Evolutionary conservation across 2,888 invertebrate genomes (phyloP).

Genomic region (Drosophila aldrichi): DNA sequence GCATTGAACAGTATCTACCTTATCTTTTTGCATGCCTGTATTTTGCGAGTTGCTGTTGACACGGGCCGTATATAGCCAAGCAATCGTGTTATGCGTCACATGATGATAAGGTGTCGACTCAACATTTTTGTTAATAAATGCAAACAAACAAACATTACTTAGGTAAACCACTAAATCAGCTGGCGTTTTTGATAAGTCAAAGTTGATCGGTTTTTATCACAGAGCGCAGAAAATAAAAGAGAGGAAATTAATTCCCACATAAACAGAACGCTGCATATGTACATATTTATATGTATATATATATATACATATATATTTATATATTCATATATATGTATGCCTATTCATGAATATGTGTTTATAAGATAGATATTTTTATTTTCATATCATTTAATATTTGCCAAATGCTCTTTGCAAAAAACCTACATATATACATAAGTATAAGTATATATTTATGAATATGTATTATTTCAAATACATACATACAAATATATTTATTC

Average conservation of each 20-base stretch:
- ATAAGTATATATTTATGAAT: background rate
- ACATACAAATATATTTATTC: constrained; percentile 32
- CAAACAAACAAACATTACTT: constrained; percentile 33
- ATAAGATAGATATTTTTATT: constrained; percentile 6
- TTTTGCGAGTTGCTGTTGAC: constrained; percentile 21
- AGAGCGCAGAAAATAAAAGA: constrained; percentile 15
- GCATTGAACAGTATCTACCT: constrained; percentile 6
- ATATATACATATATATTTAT: constrained; percentile 9
- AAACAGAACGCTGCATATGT: background rate
- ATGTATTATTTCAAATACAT: constrained; percentile 26
- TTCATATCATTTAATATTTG: constrained; percentile 33
- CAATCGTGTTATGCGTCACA: constrained; percentile 60
- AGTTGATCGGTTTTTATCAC: constrained; percentile 29
- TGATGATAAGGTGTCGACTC: constrained; percentile 48
- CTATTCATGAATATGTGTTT: background rate
- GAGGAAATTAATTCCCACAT: constrained; percentile 20
- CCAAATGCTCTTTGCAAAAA: constrained; percentile 41
- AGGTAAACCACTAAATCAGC: constrained; percentile 34
- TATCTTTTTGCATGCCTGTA: constrained; percentile 20
- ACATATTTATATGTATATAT: background rate
- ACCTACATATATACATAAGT: constrained; percentile 15
- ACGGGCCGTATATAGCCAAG: constrained; percentile 17
- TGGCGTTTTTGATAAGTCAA: constrained; percentile 42
- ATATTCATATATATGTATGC: background rate
- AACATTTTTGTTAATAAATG: constrained; percentile 29